These are phyloP conservation scores for Apamea epomidion DNA, from an alignment of 2,888 invertebrate species.

Conservation along the genomic window DNA sequence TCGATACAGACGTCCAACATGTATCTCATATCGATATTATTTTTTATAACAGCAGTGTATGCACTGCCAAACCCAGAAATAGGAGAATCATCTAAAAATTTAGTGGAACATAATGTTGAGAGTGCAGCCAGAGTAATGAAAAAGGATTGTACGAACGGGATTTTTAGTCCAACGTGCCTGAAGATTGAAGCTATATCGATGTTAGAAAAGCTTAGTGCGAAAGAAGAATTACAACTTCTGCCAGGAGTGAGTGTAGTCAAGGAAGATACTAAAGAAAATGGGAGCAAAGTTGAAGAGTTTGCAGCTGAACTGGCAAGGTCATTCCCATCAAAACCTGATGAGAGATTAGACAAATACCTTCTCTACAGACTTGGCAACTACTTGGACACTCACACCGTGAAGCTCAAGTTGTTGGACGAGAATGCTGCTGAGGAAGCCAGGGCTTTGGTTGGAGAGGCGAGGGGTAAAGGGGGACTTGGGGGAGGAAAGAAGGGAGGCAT, in stretches of 20 bases:
- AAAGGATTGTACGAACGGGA: constrained; percentile 84
- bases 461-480: constrained; percentile 87
- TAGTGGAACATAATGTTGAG: constrained; percentile 75
- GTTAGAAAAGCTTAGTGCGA: constrained; percentile 83
- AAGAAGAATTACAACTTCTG: constrained; percentile 82
- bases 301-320: constrained; percentile 93
- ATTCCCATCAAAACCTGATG: constrained; percentile 94
- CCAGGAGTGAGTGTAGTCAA: constrained; percentile 92
- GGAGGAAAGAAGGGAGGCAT: constrained; percentile 88
- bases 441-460: constrained; percentile 89
- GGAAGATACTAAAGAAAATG: constrained; percentile 87
- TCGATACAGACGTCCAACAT: constrained; percentile 82
- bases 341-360: constrained; percentile 94
- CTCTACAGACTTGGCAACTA: constrained; percentile 93
- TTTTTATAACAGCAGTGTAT: constrained; percentile 71
- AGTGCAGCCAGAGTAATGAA: constrained; percentile 77
- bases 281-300: constrained; percentile 92
- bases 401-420: constrained; percentile 93
- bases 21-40: constrained; percentile 75
- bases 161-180: constrained; percentile 85
- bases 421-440: constrained; percentile 91
- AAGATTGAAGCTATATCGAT: constrained; percentile 87
- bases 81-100: constrained; percentile 68
- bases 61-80: constrained; percentile 83
- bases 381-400: constrained; percentile 93